phyloP scores from a whole-genome alignment of 2,888 invertebrate genomes.

The Dolichopus griseipennis region DNA sequence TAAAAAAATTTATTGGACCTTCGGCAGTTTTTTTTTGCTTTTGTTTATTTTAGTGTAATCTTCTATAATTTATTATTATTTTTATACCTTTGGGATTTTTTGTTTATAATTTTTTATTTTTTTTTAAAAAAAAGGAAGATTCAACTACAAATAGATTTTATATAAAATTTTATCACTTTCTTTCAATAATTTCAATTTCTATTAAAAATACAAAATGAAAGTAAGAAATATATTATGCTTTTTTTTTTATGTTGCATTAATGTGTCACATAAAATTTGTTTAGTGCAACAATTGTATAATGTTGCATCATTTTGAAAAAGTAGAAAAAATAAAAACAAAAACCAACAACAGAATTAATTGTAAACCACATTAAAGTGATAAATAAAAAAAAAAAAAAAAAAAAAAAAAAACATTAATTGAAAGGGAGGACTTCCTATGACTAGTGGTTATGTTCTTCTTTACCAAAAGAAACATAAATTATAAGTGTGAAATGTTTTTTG shows the following conservation, averaged over 20 bases:
- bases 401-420: background rate
- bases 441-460: too few species aligned
- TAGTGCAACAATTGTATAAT: background rate
- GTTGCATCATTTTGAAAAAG: background rate
- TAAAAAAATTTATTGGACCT: too few species aligned
- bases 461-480: too few species aligned
- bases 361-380: background rate
- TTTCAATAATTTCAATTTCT: background rate
- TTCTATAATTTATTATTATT: background rate
- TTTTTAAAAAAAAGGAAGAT: background rate
- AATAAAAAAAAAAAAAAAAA: background rate
- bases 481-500: too few species aligned
- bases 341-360: background rate
- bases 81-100: background rate
- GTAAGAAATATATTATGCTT: background rate
- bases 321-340: too few species aligned
- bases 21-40: too few species aligned
- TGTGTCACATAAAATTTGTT: background rate
- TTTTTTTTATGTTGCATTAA: background rate
- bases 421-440: background rate
- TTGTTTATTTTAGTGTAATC: background rate
- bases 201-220: background rate
- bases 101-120: too few species aligned
- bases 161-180: background rate
- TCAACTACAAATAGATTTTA: background rate